Evolutionary conservation across 2,797 vertebrate species (phyloP).

Genomic region (Jordanella pulchra): DNA sequence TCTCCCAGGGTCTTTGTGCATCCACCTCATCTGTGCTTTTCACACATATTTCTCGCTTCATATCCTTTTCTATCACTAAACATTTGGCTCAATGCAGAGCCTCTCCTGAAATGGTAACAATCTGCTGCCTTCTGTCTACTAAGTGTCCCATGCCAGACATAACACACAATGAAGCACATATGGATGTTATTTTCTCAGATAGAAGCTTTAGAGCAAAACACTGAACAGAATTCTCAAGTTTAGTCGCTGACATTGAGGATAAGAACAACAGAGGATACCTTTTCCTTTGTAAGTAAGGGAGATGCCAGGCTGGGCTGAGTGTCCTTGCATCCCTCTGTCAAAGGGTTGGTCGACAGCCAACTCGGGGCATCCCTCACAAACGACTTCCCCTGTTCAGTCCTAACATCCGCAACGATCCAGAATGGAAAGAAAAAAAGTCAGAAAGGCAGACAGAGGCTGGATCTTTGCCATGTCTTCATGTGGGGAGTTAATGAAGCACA

Average conservation of each 20-base stretch:
- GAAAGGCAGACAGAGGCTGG: conserved; percentile 47
- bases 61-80: conserved; percentile 7
- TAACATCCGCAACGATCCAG: conserved; percentile 50
- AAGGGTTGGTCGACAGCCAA: conserved; percentile 36
- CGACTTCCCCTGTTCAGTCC: conserved; percentile 35
- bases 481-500: conserved; percentile 63
- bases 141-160: conserved; percentile 5
- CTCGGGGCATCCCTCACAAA: conserved; percentile 34
- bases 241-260: conserved; percentile 31
- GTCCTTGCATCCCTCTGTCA: conserved; percentile 15
- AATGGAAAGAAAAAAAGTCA: conserved; percentile 30
- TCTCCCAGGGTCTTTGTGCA: conserved; percentile 34
- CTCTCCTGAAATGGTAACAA: not conserved
- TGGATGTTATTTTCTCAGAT: not conserved
- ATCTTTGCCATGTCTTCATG: conserved; percentile 58
- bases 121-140: conserved; percentile 14
- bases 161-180: conserved; percentile 5
- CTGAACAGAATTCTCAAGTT: conserved; percentile 16
- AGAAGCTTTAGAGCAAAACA: not conserved
- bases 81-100: too few relatives aligned
- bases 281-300: conserved; percentile 10
- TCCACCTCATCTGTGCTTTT: conserved; percentile 44
- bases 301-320: conserved; percentile 14
- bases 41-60: not conserved
- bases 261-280: conserved; percentile 7